phyloP scores from a whole-genome alignment of 2,888 invertebrate genomes.

The Limenitis camilla region DNA sequence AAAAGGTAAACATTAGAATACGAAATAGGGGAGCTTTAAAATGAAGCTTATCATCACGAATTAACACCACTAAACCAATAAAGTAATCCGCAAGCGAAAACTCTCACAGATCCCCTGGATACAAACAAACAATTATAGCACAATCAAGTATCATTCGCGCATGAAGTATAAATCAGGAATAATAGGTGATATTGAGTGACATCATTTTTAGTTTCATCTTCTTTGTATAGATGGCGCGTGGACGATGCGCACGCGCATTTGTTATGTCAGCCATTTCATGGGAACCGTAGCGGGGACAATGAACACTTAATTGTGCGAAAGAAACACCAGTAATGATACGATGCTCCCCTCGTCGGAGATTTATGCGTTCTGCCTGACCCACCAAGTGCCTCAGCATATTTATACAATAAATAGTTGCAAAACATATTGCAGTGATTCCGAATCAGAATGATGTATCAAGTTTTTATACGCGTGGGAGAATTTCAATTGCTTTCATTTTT shows the following conservation, averaged over 20 bases:
- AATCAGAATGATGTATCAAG: conserved; percentile 46
- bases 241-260: conserved; percentile 48
- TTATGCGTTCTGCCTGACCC: conserved; percentile 60
- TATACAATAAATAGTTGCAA: conserved; percentile 54
- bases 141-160: conserved; percentile 61
- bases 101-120: conserved; percentile 53
- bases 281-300: conserved; percentile 64
- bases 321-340: conserved; percentile 61
- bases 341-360: conserved; percentile 47
- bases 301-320: conserved; percentile 67
- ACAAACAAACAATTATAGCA: conserved; percentile 70
- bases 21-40: conserved; percentile 10
- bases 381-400: conserved; percentile 54
- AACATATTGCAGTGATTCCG: conserved; percentile 61
- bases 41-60: conserved; percentile 14
- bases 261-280: conserved; percentile 60
- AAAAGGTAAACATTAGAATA: neutral
- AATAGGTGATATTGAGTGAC: conserved; percentile 51
- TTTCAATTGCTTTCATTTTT: conserved; percentile 14
- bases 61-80: conserved; percentile 47
- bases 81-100: conserved; percentile 40
- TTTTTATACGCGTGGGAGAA: conserved; percentile 56
- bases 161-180: conserved; percentile 60
- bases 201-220: conserved; percentile 45
- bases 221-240: conserved; percentile 52